These are phyloP conservation scores for Aix galericulata DNA, from an alignment of 2,113 vertebrate species.

Conservation along the genomic window DNA sequence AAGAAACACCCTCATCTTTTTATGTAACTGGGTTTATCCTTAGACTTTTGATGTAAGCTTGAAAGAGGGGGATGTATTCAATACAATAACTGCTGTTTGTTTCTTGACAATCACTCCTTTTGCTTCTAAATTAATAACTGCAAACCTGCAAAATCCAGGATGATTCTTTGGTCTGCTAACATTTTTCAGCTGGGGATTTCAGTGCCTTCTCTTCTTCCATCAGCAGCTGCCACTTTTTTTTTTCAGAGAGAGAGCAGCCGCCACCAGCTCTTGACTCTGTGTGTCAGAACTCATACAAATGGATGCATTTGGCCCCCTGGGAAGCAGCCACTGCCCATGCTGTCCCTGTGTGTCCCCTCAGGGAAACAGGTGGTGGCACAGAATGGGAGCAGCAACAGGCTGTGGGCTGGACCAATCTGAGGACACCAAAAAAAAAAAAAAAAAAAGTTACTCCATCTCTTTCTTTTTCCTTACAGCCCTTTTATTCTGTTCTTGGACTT, in stretches of 20 bases:
- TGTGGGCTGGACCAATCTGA: not conserved
- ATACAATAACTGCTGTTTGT: not conserved
- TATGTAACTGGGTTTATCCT: not conserved
- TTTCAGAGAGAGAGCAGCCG: rapidly evolving
- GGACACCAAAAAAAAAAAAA: not conserved
- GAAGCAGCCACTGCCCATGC: not conserved
- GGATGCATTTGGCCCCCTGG: not conserved
- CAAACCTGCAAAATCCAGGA: not conserved
- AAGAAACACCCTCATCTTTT: not conserved
- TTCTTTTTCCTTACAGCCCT: not conserved
- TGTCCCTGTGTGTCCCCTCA: rapidly evolving
- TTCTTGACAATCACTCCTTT: not conserved
- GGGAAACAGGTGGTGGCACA: not conserved
- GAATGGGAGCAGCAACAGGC: not conserved
- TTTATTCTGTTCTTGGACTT: not conserved
- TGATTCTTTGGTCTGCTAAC: not conserved
- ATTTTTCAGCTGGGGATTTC: not conserved
- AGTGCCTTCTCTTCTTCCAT: not conserved
- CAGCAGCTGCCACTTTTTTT: not conserved
- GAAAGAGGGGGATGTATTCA: not conserved
- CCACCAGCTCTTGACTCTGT: not conserved
- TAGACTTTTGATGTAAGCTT: not conserved
- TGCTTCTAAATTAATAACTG: not conserved
- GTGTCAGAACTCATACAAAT: rapidly evolving
- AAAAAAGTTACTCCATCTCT: not conserved